These are phyloP conservation scores for Ctenicera cuprea DNA, from an alignment of 2,888 invertebrate species.

Conservation along the genomic window DNA sequence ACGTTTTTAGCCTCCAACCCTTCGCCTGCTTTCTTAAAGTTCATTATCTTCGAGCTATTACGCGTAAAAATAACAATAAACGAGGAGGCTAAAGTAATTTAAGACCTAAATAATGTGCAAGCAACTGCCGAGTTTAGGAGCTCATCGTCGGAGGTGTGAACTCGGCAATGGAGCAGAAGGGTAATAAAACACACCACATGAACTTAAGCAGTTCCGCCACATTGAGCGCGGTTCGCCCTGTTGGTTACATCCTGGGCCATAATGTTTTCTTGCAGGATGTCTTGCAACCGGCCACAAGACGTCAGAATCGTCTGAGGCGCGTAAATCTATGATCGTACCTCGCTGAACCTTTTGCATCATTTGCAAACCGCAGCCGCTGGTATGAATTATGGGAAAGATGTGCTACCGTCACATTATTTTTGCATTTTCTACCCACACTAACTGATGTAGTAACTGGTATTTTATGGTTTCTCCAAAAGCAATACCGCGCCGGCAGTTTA, in stretches of 20 bases:
- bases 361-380: not conserved
- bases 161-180: constrained; percentile 44
- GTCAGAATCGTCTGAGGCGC: constrained; percentile 24
- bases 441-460: constrained; percentile 9
- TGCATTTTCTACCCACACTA: constrained; percentile 19
- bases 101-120: constrained; percentile 23
- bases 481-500: constrained; percentile 7
- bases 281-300: constrained; percentile 22
- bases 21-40: constrained; percentile 22
- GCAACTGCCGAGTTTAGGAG: constrained; percentile 35
- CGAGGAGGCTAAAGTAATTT: constrained; percentile 31
- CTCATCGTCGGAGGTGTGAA: constrained; percentile 43
- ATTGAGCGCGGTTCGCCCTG: constrained; percentile 36
- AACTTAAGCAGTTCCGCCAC: constrained; percentile 43
- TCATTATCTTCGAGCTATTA: constrained; percentile 33
- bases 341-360: constrained; percentile 12
- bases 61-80: constrained; percentile 33
- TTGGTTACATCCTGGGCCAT: constrained; percentile 30
- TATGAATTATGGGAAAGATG: constrained; percentile 33
- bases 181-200: constrained; percentile 48
- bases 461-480: constrained; percentile 24
- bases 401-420: constrained; percentile 29
- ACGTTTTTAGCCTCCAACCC: constrained; percentile 22
- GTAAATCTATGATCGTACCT: constrained; percentile 21
- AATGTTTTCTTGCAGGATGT: constrained; percentile 37